phyloP scores from a whole-genome alignment of 2,888 invertebrate genomes.

The Agrotis segetum region DNA sequence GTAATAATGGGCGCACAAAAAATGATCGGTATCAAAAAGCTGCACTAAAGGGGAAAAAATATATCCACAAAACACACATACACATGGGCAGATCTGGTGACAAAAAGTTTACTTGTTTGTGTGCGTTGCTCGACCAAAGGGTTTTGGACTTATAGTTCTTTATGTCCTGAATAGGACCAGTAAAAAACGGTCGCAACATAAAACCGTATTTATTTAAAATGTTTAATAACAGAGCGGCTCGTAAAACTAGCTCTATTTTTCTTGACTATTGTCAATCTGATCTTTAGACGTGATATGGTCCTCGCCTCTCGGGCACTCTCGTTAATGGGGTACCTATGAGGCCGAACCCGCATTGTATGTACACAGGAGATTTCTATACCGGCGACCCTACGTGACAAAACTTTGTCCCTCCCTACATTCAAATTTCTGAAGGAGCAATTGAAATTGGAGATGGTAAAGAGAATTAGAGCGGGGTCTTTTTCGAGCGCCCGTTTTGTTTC shows the following conservation, averaged over 20 bases:
- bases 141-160: constrained; percentile 83
- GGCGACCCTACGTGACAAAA: constrained; percentile 90
- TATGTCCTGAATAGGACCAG: constrained; percentile 80
- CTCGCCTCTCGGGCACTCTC: constrained; percentile 86
- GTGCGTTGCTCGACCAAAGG: constrained; percentile 84
- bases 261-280: constrained; percentile 87
- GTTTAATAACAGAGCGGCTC: constrained; percentile 89
- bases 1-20: constrained; percentile 88
- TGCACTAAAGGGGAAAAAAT: constrained; percentile 86
- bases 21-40: constrained; percentile 89
- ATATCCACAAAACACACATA: constrained; percentile 81
- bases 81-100: constrained; percentile 78
- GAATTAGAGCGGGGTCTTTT: constrained; percentile 90
- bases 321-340: constrained; percentile 90
- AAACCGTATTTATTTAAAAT: constrained; percentile 86
- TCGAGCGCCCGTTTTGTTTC: constrained; percentile 89
- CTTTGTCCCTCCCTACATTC: constrained; percentile 90
- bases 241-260: constrained; percentile 86
- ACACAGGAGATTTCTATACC: constrained; percentile 83
- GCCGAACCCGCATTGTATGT: constrained; percentile 88
- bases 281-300: constrained; percentile 87
- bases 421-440: constrained; percentile 91
- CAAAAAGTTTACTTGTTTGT: constrained; percentile 80
- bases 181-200: constrained; percentile 83
- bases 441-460: constrained; percentile 91